Percentiles rank a stretch among this genome's conserved stretches.
Evolutionary conservation across 2,113 vertebrate genomes (phyloP).

Genomic region (Tychaedon coryphoeus): DNA sequence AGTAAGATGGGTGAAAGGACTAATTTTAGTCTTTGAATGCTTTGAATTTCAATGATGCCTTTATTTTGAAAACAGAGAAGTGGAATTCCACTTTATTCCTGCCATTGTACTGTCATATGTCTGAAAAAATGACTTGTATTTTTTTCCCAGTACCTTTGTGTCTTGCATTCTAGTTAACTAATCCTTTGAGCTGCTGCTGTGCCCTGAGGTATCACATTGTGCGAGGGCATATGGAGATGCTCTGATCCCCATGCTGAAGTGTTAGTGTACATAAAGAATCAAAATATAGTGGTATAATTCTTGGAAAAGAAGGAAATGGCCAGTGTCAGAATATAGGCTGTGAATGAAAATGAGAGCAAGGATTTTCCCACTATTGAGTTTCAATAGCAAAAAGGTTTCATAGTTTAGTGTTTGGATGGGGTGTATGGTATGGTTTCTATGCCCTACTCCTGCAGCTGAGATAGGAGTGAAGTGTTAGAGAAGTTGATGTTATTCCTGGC

Average conservation of each 20-base stretch:
- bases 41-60: slow-evolving; percentile 32
- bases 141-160: neutral
- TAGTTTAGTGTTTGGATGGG: neutral
- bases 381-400: neutral
- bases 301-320: neutral
- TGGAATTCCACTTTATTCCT: slow-evolving; percentile 38
- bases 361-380: neutral
- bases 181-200: neutral
- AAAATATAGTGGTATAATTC: neutral
- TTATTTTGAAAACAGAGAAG: neutral
- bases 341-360: neutral
- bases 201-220: neutral
- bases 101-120: neutral
- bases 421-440: neutral
- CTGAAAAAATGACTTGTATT: neutral
- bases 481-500: neutral
- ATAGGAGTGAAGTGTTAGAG: neutral
- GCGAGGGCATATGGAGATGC: neutral
- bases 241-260: neutral
- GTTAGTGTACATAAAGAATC: neutral
- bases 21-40: slow-evolving; percentile 55
- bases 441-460: neutral
- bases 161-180: neutral
- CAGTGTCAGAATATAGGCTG: neutral
- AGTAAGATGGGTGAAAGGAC: slow-evolving; percentile 38